phyloP scores from a whole-genome alignment of 2,113 vertebrate species.

The Gymnogyps californianus region DNA sequence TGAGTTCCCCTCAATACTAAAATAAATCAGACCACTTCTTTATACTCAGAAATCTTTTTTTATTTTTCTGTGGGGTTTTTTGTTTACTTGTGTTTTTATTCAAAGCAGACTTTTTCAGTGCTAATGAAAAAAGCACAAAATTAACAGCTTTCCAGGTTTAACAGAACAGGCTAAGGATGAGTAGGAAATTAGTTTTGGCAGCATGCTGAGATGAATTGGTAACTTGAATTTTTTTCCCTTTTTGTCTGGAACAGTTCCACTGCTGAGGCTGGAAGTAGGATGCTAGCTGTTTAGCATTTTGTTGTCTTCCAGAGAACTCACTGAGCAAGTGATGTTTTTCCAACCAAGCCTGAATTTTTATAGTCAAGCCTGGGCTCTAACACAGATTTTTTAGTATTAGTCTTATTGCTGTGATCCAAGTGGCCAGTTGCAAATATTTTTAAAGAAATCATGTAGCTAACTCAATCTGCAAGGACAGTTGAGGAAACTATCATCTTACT shows the following conservation, averaged over 20 bases:
- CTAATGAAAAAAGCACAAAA: neutral
- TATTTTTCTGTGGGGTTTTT: neutral
- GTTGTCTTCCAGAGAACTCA: neutral
- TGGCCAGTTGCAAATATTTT: neutral
- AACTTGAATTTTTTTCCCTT: constrained; percentile 2
- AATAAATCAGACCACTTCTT: neutral
- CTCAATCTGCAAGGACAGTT: neutral
- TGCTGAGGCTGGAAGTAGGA: neutral
- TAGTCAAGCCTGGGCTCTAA: neutral
- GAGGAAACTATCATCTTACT: neutral
- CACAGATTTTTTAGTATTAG: neutral
- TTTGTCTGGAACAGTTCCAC: constrained; percentile 9
- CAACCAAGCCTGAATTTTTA: neutral
- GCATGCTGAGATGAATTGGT: neutral
- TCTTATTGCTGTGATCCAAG: neutral
- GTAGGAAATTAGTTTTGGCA: constrained; percentile 44
- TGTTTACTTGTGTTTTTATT: neutral
- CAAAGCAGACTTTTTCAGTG: neutral
- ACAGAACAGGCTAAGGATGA: neutral
- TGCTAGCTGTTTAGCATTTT: neutral
- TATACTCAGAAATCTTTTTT: neutral
- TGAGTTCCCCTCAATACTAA: neutral
- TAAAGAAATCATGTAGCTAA: neutral
- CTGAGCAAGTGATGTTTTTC: neutral
- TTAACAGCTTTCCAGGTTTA: neutral